A percentile compares a stretch with the other conserved stretches of the same genome.
Evolutionary conservation across 2,797 vertebrate species (phyloP).

Genomic region (Helarctos malayanus): DNA sequence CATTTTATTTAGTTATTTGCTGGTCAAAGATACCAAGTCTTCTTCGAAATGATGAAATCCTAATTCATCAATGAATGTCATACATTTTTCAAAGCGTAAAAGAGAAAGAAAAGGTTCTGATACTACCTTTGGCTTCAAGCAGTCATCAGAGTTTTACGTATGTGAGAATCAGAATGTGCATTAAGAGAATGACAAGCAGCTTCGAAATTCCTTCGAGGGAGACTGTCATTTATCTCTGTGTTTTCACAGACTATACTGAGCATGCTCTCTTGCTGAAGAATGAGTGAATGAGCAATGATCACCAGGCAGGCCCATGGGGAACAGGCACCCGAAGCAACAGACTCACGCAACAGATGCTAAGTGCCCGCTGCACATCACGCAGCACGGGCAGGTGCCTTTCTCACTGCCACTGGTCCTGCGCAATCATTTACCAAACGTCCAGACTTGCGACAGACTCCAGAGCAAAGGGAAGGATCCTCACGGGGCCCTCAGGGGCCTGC

Average conservation of each 20-base stretch:
- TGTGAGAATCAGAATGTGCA: neutral
- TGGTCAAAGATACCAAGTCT: neutral
- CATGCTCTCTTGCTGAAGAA: neutral
- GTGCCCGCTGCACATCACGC: fast-evolving
- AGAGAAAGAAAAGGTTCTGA: neutral
- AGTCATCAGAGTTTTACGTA: neutral
- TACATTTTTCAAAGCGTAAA: neutral
- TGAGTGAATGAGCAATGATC: neutral
- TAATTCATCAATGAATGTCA: neutral
- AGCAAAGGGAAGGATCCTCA: neutral
- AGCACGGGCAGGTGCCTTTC: fast-evolving
- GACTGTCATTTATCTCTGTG: neutral
- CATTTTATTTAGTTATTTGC: neutral
- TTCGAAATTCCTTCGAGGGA: neutral
- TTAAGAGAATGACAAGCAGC: neutral
- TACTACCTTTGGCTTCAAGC: neutral
- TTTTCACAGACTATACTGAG: neutral
- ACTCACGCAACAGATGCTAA: neutral
- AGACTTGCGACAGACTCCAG: neutral
- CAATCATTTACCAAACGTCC: neutral
- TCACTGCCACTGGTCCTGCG: neutral
- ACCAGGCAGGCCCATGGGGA: neutral
- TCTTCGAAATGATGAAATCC: constrained; percentile 35
- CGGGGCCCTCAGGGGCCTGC: neutral
- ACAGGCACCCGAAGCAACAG: fast-evolving